Base-by-base conservation (phyloP, 2,797 vertebrate species). In the Microctenopoma lineatum region DNA sequence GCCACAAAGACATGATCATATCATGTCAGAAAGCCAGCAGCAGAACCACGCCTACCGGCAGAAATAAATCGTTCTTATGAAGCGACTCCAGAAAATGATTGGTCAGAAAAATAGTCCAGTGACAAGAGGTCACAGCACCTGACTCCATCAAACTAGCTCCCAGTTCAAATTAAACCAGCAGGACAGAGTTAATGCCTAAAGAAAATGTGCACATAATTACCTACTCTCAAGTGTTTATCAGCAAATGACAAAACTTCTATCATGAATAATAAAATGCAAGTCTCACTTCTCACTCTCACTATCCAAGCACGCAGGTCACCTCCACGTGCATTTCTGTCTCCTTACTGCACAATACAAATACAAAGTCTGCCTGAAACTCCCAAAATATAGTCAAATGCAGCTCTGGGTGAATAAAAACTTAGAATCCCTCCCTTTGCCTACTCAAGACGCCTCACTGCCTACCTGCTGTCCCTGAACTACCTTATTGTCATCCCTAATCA, bases 401-500 rank as follows among this genome's bases (percentile, higher is more conserved):
- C 61, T 32, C 55, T 62, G 78, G 70, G 58, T 44, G 55, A 18
- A 54, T 77, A 14, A 54, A 75, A 88, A 89, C 83, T 88, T 81
- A 51, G 39, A 58, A 84, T 78, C 72, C 58, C 29, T 34, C 57
- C 64, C 41, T 60, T 63, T 65, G 79, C 82, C 63, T 80, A 45
- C 70, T 70, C 61, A 70, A 54, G 69, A 66, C 76, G 59, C 38
- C 36, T 71, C 58, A 53, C 13, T 74, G 50, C 73, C 70, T 65
- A 29, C 77, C 76, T 71, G 77, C 62, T 38, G 79, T 90, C 93
- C 90, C 93, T 69, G 4, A 88, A 92, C 92, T 51, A 47, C 66
- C 80, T 57, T 51, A 90, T 92, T 92, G 90, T 93, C 75, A 89
- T 83, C 80, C 80, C 80, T 87, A 90, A 93, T 94, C 90, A 88